These are phyloP conservation scores for Bilobella aurantiaca DNA, from an alignment of 1,140 invertebrate genomes.

Conservation along the genomic window DNA sequence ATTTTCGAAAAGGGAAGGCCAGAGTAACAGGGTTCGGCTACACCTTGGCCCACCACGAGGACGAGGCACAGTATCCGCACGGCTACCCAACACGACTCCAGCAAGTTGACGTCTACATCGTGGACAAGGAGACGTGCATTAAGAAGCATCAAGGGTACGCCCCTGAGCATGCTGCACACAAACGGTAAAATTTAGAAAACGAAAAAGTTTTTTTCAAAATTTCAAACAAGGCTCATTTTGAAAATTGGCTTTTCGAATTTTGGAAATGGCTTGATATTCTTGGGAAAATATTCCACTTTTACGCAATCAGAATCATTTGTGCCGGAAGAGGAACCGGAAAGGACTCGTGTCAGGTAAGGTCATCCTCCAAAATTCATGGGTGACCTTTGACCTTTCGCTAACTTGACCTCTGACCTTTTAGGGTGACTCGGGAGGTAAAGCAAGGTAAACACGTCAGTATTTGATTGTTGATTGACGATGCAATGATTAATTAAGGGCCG, in stretches of 20 bases:
- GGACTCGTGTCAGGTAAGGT: neutral
- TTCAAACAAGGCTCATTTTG: too few relatives aligned
- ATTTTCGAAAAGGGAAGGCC: neutral
- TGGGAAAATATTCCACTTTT: too few relatives aligned
- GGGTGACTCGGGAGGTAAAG: neutral
- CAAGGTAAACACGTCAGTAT: neutral
- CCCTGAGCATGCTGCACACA: neutral
- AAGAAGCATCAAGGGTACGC: neutral
- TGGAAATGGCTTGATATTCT: too few relatives aligned
- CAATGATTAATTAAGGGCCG: neutral
- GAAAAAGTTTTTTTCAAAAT: too few relatives aligned
- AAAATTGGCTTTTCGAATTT: too few relatives aligned
- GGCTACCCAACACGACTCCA: neutral
- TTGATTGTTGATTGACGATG: neutral
- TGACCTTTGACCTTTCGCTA: too few relatives aligned
- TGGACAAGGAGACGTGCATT: neutral
- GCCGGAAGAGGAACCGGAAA: neutral
- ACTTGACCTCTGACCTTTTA: too few relatives aligned
- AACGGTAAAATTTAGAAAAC: neutral
- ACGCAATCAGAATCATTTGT: neutral
- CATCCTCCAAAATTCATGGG: too few relatives aligned
- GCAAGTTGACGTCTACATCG: neutral
- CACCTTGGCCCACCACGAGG: neutral
- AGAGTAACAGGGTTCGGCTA: neutral
- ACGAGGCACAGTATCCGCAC: neutral